Evolutionary conservation across 92 coral and sea anemone species (phyloP).

Genomic region (Metridium senile): DNA sequence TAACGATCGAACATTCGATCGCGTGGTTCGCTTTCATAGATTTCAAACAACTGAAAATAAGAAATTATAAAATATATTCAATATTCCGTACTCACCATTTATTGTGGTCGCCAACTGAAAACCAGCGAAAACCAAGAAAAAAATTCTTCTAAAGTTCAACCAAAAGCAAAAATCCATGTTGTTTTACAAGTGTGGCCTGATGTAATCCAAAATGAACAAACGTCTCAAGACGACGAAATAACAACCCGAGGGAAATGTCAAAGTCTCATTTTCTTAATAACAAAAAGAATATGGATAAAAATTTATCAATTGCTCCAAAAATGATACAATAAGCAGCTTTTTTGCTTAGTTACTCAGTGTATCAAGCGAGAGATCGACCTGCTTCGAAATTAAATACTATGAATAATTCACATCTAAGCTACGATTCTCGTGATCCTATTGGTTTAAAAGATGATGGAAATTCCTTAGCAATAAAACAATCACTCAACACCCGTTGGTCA

Average conservation of each 20-base stretch:
- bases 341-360: constrained; percentile 22
- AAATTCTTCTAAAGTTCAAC: constrained; percentile 16
- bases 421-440: constrained; percentile 3
- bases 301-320: background rate
- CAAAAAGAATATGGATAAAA: background rate
- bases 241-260: background rate
- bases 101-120: constrained; percentile 11
- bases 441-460: constrained; percentile 8
- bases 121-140: constrained; percentile 15
- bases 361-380: constrained; percentile 28
- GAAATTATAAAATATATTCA: background rate
- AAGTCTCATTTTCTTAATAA: constrained; percentile 15
- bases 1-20: background rate
- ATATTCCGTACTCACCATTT: constrained; percentile 14
- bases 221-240: background rate
- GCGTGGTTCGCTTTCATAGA: background rate
- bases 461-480: constrained; percentile 42
- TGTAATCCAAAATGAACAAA: constrained; percentile 8
- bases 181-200: constrained; percentile 10
- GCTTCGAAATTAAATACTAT: constrained; percentile 27
- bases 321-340: constrained; percentile 2
- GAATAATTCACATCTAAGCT: constrained; percentile 5
- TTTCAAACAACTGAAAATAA: background rate
- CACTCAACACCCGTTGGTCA: constrained; percentile 5
- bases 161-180: constrained; percentile 12